These are phyloP conservation scores for Gymnobelideus leadbeateri DNA, from an alignment of 2,113 vertebrate species.

Conservation along the genomic window DNA sequence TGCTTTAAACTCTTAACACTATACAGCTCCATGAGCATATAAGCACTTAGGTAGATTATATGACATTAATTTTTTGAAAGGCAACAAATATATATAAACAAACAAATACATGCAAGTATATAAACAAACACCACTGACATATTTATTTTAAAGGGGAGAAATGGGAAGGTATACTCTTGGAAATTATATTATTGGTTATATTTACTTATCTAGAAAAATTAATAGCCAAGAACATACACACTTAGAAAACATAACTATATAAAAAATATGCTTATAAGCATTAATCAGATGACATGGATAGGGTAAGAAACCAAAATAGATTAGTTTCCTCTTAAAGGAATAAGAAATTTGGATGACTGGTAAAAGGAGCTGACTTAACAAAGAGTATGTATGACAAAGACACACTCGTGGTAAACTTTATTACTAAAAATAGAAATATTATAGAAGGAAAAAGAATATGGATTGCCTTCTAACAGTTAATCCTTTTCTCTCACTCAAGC, in stretches of 20 bases:
- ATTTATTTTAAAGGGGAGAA: background rate
- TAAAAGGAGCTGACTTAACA: constrained; percentile 12
- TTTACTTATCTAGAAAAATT: constrained; percentile 42
- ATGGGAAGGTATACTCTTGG: constrained; percentile 4
- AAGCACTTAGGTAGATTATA: background rate
- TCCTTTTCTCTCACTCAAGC: background rate
- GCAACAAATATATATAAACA: background rate
- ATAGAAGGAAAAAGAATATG: constrained; percentile 34
- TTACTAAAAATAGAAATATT: constrained; percentile 26
- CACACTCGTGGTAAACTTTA: background rate
- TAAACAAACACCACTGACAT: background rate
- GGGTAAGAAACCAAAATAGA: background rate
- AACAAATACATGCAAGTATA: too few species aligned
- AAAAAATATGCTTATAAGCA: constrained; percentile 33
- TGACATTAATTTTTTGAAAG: background rate
- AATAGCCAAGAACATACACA: background rate
- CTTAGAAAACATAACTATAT: background rate
- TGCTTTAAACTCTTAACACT: background rate
- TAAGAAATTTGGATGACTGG: background rate
- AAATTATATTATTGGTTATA: background rate
- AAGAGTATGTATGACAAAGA: background rate
- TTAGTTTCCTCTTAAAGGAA: background rate
- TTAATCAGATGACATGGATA: constrained; percentile 30
- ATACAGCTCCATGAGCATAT: background rate
- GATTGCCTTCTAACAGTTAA: constrained; percentile 17